A percentile compares a stretch with the other conserved stretches of the same genome.
These are phyloP conservation scores for Eclectus roratus DNA, from an alignment of 2,113 vertebrate genomes.

Conservation along the genomic window DNA sequence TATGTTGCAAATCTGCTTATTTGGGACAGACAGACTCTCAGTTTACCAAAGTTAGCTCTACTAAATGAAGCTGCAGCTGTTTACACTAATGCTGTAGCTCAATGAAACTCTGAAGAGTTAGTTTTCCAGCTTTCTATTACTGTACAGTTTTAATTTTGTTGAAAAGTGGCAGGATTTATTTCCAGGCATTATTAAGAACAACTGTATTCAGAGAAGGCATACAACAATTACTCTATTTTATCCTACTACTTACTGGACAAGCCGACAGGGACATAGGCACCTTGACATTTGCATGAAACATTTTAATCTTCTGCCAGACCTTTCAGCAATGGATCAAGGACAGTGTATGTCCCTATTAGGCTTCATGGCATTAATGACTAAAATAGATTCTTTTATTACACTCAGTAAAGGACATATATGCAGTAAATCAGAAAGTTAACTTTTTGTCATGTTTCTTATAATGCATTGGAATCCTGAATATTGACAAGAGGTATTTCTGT, in stretches of 20 bases:
- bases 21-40: not conserved
- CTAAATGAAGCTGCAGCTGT: not conserved
- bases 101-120: not conserved
- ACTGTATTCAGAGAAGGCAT: not conserved
- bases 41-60: not conserved
- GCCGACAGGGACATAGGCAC: not conserved
- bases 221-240: not conserved
- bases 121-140: not conserved
- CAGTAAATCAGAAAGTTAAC: constrained; percentile 19
- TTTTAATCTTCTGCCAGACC: not conserved
- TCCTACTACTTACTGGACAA: not conserved
- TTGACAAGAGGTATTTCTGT: not conserved
- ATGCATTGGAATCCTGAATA: not conserved
- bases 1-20: not conserved
- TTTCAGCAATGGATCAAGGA: not conserved
- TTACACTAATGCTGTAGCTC: not conserved
- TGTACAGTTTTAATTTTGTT: not conserved
- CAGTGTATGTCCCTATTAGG: not conserved
- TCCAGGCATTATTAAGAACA: not conserved
- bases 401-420: not conserved
- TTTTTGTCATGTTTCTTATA: not conserved
- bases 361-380: not conserved
- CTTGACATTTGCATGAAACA: constrained; percentile 30
- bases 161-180: not conserved
- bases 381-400: not conserved